These are phyloP conservation scores for Cranoglanis bouderius DNA, from an alignment of 2,113 vertebrate species.

Conservation along the genomic window DNA sequence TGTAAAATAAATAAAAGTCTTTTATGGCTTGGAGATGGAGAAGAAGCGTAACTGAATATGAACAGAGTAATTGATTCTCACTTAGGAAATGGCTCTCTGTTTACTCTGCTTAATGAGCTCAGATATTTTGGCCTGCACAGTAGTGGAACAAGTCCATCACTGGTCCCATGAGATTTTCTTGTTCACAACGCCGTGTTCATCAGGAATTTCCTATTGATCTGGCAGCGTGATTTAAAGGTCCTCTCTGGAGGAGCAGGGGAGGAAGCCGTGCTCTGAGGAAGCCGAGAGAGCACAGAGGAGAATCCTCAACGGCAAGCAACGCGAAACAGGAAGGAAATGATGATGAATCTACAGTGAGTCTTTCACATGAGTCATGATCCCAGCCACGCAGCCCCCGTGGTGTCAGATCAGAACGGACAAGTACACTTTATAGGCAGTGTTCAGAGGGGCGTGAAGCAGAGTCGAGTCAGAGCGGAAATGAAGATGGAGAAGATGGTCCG, in stretches of 20 bases:
- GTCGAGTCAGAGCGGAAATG: background rate
- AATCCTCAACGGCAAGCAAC: slow-evolving; percentile 34
- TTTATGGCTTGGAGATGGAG: background rate
- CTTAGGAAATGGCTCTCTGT: slow-evolving; percentile 33
- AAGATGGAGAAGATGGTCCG: background rate
- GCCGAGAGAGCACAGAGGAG: slow-evolving; percentile 8
- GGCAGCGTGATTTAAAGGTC: slow-evolving; percentile 32
- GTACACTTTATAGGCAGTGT: background rate
- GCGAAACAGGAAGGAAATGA: slow-evolving; percentile 36
- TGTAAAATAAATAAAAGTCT: background rate
- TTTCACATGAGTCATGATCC: slow-evolving; percentile 33
- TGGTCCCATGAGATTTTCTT: slow-evolving; percentile 37
- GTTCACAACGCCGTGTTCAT: slow-evolving; percentile 49
- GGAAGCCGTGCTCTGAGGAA: slow-evolving; percentile 39
- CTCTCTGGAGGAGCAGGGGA: slow-evolving; percentile 26
- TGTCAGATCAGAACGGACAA: slow-evolving; percentile 1
- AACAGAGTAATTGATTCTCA: slow-evolving; percentile 32
- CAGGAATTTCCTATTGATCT: slow-evolving; percentile 55
- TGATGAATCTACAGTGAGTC: slow-evolving; percentile 44
- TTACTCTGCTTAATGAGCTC: slow-evolving; percentile 42
- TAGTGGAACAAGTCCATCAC: slow-evolving; percentile 40
- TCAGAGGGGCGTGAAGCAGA: background rate
- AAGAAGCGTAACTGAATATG: slow-evolving; percentile 1
- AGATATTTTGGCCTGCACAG: slow-evolving; percentile 43
- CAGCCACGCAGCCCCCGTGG: background rate